Conservation (phyloP, 2,113 vertebrate genomes). For the Thymallus thymallus region DNA sequence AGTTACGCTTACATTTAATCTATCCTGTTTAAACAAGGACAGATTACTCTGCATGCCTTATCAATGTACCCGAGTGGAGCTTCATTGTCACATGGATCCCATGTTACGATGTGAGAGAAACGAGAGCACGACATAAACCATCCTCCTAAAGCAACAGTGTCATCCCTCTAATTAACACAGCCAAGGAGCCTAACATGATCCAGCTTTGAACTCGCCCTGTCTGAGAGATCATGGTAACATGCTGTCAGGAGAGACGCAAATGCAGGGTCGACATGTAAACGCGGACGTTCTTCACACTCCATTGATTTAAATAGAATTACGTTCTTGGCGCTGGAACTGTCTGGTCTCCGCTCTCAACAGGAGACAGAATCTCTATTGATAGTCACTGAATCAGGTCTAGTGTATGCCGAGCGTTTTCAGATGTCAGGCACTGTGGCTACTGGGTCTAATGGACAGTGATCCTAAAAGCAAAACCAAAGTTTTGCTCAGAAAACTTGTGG, state of each 20-base stretch:
- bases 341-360: not conserved
- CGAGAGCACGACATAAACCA: conserved; percentile 36
- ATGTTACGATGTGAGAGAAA: conserved; percentile 20
- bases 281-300: conserved; percentile 27
- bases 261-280: conserved; percentile 30
- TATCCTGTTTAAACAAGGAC: too few relatives aligned
- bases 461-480: too few relatives aligned
- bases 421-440: not conserved
- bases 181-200: conserved; percentile 19
- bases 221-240: conserved; percentile 13
- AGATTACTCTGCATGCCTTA: too few relatives aligned
- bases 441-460: too few relatives aligned
- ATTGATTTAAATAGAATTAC: conserved; percentile 25
- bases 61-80: not conserved
- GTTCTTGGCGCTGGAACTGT: not conserved
- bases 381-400: conserved; percentile 1
- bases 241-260: not conserved
- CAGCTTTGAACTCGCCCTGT: conserved; percentile 21
- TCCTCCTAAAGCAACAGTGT: conserved; percentile 34
- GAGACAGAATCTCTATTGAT: not conserved
- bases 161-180: conserved; percentile 13
- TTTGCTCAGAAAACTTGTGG: too few relatives aligned
- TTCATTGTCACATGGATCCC: not conserved
- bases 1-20: too few relatives aligned
- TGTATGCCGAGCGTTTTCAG: not conserved